Evolutionary conservation across 2,888 invertebrate genomes (phyloP), one percentile per base, ranked within the genome.

Genomic region (Melangyna quadrimaculata): DNA sequence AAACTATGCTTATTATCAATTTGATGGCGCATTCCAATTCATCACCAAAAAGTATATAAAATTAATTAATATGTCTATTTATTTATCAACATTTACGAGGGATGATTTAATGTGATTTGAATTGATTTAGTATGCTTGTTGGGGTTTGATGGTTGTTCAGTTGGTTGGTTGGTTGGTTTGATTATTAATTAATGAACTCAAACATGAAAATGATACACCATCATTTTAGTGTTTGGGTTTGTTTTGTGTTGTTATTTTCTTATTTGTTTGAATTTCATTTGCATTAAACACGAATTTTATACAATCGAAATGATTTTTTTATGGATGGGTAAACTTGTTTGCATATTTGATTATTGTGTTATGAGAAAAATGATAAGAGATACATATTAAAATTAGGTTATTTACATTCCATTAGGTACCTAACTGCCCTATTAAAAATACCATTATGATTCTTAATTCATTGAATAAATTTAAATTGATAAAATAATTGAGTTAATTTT

Each of bases 1-100:
- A 22, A 65, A 65, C 29, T 65, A 65, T 14, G 19, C n/a, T n/a
- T n/a, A 65, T 65, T 29, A 65, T 65, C 45, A 65, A 65, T 65
- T 61, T 40, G 24, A 40, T 57, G 19, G 24, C 40, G 24, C 40
- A 61, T 27, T 40, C 24, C n/a, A 61, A 61, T 40, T 24, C 14
- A 61, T 61, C 40, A 27, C 10, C 8, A n/a, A 40, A 27, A 40
- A n/a, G n/a, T n/a, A 17, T 55, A 55, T 37, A 37, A 40, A 61
- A 61, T 40, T 40, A 40, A 61, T 61, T 61, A 61, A n/a, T 61
- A 61, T 40, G 17, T 40, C 4, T 59, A 17, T 55, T 17, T 53
- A 3, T 14, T 55, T 55, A 19, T 35, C 19, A 35, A 14, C 10
- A 35, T 17, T 35, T 35, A 1, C n/a, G 32, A n/a, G 57, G 57